Conservation (phyloP, 2,113 vertebrate genomes). For the Daubentonia madagascariensis region DNA sequence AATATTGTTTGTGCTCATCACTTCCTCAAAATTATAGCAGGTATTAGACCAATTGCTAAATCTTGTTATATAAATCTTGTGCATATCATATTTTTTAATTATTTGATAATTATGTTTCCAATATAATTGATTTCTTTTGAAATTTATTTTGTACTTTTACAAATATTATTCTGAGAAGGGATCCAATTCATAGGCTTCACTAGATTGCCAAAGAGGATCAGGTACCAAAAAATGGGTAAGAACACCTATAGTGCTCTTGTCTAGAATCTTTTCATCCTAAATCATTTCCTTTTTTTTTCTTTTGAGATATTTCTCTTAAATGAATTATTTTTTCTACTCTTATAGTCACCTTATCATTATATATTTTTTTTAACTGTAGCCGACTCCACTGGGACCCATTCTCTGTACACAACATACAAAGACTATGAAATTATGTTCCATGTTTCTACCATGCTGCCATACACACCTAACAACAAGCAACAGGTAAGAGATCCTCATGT, state of each 20-base stretch:
- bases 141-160: background rate
- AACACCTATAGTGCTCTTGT: background rate
- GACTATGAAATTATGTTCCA: slow-evolving; percentile 99
- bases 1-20: background rate
- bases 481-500: slow-evolving; percentile 85
- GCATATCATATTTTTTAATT: background rate
- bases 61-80: background rate
- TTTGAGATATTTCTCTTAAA: background rate
- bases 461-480: slow-evolving; percentile 98
- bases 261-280: background rate
- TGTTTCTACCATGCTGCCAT: slow-evolving; percentile 95
- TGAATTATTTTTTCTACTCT: background rate
- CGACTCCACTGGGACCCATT: slow-evolving; percentile 96
- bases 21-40: background rate
- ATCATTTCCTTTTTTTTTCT: background rate
- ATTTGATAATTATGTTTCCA: background rate
- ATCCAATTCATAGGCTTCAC: background rate
- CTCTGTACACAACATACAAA: slow-evolving; percentile 95
- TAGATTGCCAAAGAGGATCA: background rate
- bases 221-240: background rate
- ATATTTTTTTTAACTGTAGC: slow-evolving; percentile 82
- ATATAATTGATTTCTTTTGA: background rate
- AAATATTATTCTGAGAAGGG: background rate
- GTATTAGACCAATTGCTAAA: background rate
- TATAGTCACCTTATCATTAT: background rate